These are phyloP conservation scores for Campoplex nolae DNA, from an alignment of 2,888 invertebrate species.

Conservation along the genomic window DNA sequence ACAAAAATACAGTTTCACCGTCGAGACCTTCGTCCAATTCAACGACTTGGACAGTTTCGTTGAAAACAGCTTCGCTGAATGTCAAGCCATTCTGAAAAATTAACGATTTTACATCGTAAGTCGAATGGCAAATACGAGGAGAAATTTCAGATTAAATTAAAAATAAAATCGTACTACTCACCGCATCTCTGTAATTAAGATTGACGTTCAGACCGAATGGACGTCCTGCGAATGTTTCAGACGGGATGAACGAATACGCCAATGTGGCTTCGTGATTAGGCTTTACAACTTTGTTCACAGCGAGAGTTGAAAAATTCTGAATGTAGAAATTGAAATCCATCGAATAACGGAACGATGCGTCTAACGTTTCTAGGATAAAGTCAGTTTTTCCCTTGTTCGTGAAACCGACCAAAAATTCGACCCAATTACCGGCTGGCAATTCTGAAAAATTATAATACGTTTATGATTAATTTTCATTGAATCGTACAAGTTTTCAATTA, in stretches of 20 bases:
- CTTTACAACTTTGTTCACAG: slow-evolving; percentile 94
- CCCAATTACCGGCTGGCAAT: slow-evolving; percentile 95
- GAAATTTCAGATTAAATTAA: not conserved
- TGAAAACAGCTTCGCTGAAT: slow-evolving; percentile 96
- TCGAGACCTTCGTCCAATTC: slow-evolving; percentile 99
- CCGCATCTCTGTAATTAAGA: slow-evolving; percentile 93
- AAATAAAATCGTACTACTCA: slow-evolving; percentile 59
- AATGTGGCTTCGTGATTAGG: slow-evolving; percentile 97
- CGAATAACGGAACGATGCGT: slow-evolving; percentile 99
- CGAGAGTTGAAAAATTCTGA: slow-evolving; percentile 98
- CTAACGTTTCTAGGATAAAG: slow-evolving; percentile 96
- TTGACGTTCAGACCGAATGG: slow-evolving; percentile 98
- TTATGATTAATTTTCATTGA: not conserved
- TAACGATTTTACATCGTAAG: slow-evolving; percentile 61
- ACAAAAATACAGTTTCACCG: slow-evolving; percentile 99
- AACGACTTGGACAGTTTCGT: slow-evolving; percentile 97
- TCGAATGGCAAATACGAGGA: not conserved
- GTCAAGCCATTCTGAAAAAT: slow-evolving; percentile 87
- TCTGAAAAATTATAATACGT: slow-evolving; percentile 86
- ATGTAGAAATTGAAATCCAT: slow-evolving; percentile 99
- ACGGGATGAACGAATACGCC: slow-evolving; percentile 97
- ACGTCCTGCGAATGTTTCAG: slow-evolving; percentile 98
- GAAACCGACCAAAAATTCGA: slow-evolving; percentile 98
- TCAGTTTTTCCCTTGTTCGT: slow-evolving; percentile 96
- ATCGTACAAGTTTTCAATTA: slow-evolving; percentile 7